These are phyloP conservation scores for Catostomus latipinnis DNA, from an alignment of 2,797 vertebrate species.

Conservation along the genomic window DNA sequence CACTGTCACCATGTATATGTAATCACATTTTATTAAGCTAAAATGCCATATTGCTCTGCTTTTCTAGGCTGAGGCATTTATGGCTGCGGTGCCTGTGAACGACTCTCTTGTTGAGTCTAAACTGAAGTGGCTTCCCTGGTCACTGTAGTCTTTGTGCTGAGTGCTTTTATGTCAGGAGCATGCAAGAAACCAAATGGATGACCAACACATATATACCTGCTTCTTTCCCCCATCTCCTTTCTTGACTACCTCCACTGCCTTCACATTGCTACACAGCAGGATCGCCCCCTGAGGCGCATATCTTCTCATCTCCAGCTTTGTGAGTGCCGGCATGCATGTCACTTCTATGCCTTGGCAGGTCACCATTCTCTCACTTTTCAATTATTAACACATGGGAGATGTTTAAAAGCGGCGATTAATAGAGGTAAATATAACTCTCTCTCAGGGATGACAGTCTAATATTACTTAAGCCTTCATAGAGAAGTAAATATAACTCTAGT, in stretches of 20 bases:
- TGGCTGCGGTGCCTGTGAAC: constrained; percentile 48
- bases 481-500: constrained; percentile 79
- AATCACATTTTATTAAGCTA: constrained; percentile 46
- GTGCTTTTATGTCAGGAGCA: constrained; percentile 59
- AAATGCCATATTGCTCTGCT: constrained; percentile 24
- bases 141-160: constrained; percentile 31
- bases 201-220: neutral
- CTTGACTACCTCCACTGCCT: neutral
- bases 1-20: constrained; percentile 21
- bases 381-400: constrained; percentile 76
- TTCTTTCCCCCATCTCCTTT: neutral
- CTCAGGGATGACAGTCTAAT: constrained; percentile 76
- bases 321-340: neutral
- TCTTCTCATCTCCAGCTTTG: constrained; percentile 8
- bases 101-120: constrained; percentile 44
- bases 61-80: constrained; percentile 27
- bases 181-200: constrained; percentile 56
- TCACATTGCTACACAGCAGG: neutral
- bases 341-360: constrained; percentile 34
- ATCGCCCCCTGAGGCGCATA: neutral
- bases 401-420: constrained; percentile 73
- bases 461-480: constrained; percentile 80
- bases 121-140: constrained; percentile 21
- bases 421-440: constrained; percentile 82
- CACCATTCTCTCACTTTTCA: constrained; percentile 67